These are phyloP conservation scores for Euphonia xanthogaster DNA, from an alignment of 2,797 vertebrate species.

Conservation along the genomic window DNA sequence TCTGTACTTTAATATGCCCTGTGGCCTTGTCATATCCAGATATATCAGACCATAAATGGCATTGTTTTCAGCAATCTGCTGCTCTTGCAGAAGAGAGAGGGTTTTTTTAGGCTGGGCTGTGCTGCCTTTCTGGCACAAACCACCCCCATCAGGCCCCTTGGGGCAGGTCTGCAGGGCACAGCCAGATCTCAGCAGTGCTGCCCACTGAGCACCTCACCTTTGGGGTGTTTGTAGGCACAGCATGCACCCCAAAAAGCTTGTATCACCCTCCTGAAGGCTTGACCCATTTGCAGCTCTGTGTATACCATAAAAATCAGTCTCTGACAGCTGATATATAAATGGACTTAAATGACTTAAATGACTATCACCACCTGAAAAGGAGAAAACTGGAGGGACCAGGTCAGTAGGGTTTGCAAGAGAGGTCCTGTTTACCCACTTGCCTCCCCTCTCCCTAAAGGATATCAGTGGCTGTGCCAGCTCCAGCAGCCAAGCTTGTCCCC, in stretches of 20 bases:
- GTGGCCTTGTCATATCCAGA: neutral
- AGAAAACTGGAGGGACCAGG: neutral
- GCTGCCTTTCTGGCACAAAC: neutral
- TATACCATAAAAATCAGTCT: neutral
- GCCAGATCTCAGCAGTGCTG: neutral
- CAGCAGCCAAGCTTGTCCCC: neutral
- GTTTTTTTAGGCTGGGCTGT: neutral
- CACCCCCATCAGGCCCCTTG: neutral
- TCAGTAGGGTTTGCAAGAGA: neutral
- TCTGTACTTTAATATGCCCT: neutral
- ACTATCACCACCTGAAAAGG: neutral
- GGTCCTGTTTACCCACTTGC: fast-evolving
- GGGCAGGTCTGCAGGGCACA: neutral
- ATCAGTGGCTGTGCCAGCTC: neutral
- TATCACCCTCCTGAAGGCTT: neutral
- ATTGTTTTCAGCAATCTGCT: neutral
- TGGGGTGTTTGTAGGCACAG: fast-evolving
- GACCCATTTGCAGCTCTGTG: neutral
- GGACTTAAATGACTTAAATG: neutral
- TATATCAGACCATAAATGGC: neutral
- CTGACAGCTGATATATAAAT: neutral
- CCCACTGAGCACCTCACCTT: fast-evolving
- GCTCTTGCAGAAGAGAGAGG: neutral
- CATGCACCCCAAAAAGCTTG: fast-evolving
- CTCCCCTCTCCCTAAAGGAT: neutral